Evolutionary conservation across 2,797 vertebrate genomes (phyloP).

Genomic region (Vespertilio murinus): DNA sequence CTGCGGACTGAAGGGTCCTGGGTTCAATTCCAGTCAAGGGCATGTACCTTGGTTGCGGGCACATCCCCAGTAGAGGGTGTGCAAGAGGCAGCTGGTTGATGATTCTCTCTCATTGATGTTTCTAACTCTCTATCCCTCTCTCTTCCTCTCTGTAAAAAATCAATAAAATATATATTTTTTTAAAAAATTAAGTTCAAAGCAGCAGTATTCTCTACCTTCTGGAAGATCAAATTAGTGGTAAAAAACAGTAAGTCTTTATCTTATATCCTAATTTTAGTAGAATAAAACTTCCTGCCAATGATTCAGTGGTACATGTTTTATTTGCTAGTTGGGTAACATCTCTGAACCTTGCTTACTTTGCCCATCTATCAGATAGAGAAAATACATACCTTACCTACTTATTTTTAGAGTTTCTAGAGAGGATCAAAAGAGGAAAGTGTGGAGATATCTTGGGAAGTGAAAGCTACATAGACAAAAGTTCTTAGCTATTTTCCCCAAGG

Average conservation of each 20-base stretch:
- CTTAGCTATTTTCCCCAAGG: background rate
- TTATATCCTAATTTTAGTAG: slow-evolving; percentile 11
- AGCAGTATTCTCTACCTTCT: background rate
- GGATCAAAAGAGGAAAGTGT: background rate
- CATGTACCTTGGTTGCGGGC: no score
- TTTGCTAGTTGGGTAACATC: background rate
- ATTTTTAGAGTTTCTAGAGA: background rate
- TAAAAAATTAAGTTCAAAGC: background rate
- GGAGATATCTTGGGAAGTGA: slow-evolving; percentile 9
- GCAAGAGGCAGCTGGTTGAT: no score
- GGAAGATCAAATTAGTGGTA: background rate
- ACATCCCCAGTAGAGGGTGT: no score
- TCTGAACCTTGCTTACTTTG: background rate
- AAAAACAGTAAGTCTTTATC: background rate
- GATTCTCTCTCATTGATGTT: no score
- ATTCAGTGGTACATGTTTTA: background rate
- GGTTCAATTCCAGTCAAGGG: no score
- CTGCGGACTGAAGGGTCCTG: no score
- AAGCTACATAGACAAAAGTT: background rate
- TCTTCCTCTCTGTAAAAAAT: no score
- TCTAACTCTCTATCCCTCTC: no score
- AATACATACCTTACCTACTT: background rate
- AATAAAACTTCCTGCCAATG: background rate
- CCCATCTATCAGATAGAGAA: slow-evolving; percentile 46
- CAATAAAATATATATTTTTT: no score